phyloP scores from a whole-genome alignment of 2,113 vertebrate species.

The Tragelaphus imberbis region DNA sequence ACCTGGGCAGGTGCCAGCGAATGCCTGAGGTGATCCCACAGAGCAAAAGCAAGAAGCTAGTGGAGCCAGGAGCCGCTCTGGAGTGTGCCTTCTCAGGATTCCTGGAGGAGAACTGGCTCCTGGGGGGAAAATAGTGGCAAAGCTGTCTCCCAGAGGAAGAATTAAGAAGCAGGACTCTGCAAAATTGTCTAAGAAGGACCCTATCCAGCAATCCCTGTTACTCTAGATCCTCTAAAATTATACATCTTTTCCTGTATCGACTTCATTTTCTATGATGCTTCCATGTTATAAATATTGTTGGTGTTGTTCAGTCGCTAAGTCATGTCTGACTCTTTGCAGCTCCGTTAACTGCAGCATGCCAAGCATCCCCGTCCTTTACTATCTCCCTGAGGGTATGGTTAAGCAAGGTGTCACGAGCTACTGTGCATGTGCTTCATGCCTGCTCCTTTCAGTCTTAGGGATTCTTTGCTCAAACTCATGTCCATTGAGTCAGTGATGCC shows the following conservation, averaged over 20 bases:
- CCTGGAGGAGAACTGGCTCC: neutral
- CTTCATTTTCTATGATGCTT: rapidly evolving
- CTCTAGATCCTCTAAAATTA: neutral
- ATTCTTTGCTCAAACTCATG: neutral
- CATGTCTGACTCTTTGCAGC: neutral
- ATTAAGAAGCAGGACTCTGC: neutral
- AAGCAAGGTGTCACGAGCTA: neutral
- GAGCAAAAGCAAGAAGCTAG: neutral
- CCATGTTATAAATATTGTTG: neutral
- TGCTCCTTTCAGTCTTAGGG: neutral
- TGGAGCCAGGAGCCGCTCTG: rapidly evolving
- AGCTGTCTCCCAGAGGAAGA: neutral
- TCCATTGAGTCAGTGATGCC: neutral
- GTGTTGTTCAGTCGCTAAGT: neutral
- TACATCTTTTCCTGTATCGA: rapidly evolving
- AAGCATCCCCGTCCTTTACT: neutral
- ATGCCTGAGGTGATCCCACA: rapidly evolving
- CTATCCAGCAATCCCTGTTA: rapidly evolving
- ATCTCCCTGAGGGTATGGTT: neutral
- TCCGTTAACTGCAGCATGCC: neutral
- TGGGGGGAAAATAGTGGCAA: neutral
- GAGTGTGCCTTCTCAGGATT: rapidly evolving
- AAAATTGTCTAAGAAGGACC: neutral
- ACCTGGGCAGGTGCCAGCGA: neutral
- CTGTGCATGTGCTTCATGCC: neutral